phyloP scores from a whole-genome alignment of 2,888 invertebrate species.

The Ametastegia equiseti region DNA sequence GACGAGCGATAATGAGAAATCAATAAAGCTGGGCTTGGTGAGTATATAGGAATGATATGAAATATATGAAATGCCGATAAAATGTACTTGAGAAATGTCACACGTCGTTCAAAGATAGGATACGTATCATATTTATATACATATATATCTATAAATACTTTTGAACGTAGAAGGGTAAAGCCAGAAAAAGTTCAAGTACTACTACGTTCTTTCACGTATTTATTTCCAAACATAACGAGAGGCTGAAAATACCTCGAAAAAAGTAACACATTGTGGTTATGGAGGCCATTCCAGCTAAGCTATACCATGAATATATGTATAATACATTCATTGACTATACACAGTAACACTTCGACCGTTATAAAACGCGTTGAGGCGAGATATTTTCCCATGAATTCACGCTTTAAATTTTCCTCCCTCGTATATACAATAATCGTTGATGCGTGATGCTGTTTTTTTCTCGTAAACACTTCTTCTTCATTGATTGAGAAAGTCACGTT shows the following conservation, averaged over 20 bases:
- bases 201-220: neutral
- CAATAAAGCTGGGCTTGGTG: neutral
- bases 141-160: no score
- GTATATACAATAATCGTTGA: neutral
- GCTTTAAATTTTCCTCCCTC: neutral
- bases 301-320: constrained; percentile 7
- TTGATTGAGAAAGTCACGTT: neutral
- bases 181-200: neutral
- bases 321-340: constrained; percentile 17
- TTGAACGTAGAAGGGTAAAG: no score
- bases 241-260: neutral
- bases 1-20: constrained; percentile 35
- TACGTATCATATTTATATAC: no score
- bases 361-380: constrained; percentile 22
- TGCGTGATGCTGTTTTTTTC: neutral
- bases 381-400: constrained; percentile 36
- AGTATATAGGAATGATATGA: neutral
- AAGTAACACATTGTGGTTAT: neutral
- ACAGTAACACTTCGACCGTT: constrained; percentile 30
- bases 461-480: neutral
- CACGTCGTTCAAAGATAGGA: neutral
- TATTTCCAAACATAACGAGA: neutral
- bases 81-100: neutral
- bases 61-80: neutral
- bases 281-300: neutral